Evolutionary conservation across 2,888 invertebrate species (phyloP).

Genomic region (Syrphus vitripennis): DNA sequence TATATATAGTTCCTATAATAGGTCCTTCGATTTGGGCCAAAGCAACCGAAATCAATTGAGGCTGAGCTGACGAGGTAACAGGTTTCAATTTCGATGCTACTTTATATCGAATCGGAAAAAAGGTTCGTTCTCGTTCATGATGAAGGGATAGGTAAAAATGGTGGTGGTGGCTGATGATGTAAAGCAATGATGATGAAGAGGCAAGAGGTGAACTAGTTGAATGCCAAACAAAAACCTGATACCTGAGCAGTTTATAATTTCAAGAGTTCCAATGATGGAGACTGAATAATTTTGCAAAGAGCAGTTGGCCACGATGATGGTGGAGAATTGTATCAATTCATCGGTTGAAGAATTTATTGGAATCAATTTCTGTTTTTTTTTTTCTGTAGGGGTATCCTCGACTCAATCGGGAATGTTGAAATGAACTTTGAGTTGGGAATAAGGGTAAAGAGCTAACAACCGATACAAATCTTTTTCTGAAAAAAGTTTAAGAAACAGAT

Average conservation of each 20-base stretch:
- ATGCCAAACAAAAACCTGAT: slow-evolving; percentile 1
- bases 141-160: neutral
- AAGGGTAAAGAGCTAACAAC: neutral
- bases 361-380: neutral
- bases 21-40: slow-evolving; percentile 29
- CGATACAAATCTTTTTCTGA: neutral
- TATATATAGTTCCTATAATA: neutral
- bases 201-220: slow-evolving; percentile 11
- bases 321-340: slow-evolving; percentile 9
- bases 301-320: neutral
- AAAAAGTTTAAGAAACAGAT: neutral
- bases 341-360: slow-evolving; percentile 4
- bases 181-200: neutral
- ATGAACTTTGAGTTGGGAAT: neutral
- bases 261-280: neutral
- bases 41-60: slow-evolving; percentile 56
- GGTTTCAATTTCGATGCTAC: slow-evolving; percentile 10
- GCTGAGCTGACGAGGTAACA: slow-evolving; percentile 38
- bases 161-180: neutral
- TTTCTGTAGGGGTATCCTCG: too few relatives aligned
- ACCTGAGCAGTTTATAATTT: neutral
- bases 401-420: neutral
- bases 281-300: neutral
- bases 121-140: slow-evolving; percentile 1
- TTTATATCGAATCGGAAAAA: slow-evolving; percentile 8